phyloP scores from a whole-genome alignment of 2,888 invertebrate genomes.

The Heliconius sara region DNA sequence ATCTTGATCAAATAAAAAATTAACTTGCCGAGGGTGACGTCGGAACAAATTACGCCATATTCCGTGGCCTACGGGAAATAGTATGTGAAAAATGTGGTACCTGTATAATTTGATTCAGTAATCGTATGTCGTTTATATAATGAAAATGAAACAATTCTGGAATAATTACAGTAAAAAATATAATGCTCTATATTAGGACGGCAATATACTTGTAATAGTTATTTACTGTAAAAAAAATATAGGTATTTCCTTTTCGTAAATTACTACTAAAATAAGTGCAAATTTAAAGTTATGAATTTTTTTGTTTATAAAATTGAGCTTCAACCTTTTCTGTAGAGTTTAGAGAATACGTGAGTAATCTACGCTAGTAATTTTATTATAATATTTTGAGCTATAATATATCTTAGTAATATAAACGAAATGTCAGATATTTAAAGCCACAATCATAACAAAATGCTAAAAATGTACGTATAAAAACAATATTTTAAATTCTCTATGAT shows the following conservation, averaged over 20 bases:
- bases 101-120: conserved; percentile 36
- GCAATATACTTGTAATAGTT: not conserved
- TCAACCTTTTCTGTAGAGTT: not conserved
- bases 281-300: not conserved
- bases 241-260: not conserved
- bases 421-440: not conserved
- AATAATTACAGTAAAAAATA: not conserved
- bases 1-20: conserved; percentile 82
- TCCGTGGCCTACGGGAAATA: conserved; percentile 51
- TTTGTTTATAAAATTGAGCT: not conserved
- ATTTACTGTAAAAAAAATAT: not conserved
- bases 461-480: not conserved
- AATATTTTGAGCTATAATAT: too few relatives aligned
- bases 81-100: conserved; percentile 34
- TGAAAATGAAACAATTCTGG: not conserved
- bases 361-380: not conserved
- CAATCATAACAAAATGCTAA: not conserved
- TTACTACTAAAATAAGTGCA: not conserved
- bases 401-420: too few relatives aligned
- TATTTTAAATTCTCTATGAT: conserved; percentile 15
- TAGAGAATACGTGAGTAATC: not conserved
- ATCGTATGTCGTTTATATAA: conserved; percentile 28
- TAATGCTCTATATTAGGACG: not conserved
- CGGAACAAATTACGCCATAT: conserved; percentile 73
- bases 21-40: conserved; percentile 69